Evolutionary conservation across 2,113 vertebrate species (phyloP).

Genomic region (Nothoprocta pentlandii): DNA sequence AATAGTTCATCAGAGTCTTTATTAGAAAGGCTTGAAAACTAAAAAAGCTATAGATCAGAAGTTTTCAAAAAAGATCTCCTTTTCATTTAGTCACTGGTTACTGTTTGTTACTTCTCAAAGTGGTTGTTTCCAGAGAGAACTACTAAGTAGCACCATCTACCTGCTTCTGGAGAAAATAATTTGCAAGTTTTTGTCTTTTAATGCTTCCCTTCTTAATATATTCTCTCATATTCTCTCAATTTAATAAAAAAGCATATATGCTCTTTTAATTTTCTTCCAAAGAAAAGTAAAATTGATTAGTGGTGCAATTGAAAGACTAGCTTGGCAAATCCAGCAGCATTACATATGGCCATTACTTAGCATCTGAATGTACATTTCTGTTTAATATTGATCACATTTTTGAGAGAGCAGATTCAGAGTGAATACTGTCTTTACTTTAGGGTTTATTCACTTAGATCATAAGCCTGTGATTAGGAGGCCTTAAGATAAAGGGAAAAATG

Average conservation of each 20-base stretch:
- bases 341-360: neutral
- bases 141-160: neutral
- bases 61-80: neutral
- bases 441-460: neutral
- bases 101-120: neutral
- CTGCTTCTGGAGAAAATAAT: neutral
- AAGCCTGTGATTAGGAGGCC: neutral
- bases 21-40: neutral
- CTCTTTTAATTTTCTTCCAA: neutral
- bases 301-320: neutral
- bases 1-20: neutral
- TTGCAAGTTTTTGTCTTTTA: neutral
- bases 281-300: neutral
- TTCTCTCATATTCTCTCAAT: neutral
- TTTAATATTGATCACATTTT: neutral
- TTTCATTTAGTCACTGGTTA: neutral
- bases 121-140: neutral
- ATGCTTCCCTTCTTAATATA: neutral
- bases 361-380: neutral
- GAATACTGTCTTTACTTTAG: neutral
- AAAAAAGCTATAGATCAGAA: neutral
- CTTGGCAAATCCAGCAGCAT: neutral
- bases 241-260: no score
- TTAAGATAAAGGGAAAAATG: neutral
- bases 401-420: neutral